These are phyloP conservation scores for Sinocyclocheilus anshuiensis DNA, from an alignment of 2,113 vertebrate genomes.

Conservation along the genomic window DNA sequence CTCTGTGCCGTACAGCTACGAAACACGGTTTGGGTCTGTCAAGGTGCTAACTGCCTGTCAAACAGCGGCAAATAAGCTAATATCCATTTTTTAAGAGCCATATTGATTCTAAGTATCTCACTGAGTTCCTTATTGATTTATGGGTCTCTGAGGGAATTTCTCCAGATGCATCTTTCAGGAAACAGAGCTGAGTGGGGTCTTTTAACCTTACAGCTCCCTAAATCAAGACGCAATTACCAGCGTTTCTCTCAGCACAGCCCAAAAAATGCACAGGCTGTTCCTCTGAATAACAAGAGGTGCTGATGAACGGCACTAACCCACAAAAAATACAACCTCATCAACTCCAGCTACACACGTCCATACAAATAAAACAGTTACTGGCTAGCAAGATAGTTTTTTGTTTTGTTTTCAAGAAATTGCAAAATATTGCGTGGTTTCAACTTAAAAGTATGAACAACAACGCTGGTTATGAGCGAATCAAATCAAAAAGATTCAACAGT, in stretches of 20 bases:
- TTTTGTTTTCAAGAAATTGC: neutral
- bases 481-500: neutral
- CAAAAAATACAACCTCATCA: neutral
- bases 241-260: slow-evolving; percentile 15
- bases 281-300: neutral
- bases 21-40: neutral
- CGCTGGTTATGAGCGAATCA: neutral
- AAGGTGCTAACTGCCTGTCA: slow-evolving; percentile 74
- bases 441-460: neutral
- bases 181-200: slow-evolving; percentile 73
- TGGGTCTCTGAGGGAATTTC: slow-evolving; percentile 73
- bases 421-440: neutral
- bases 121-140: slow-evolving; percentile 76
- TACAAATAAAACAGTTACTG: neutral
- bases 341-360: neutral
- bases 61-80: slow-evolving; percentile 79
- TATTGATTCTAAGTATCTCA: slow-evolving; percentile 78
- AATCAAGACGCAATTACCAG: slow-evolving; percentile 64
- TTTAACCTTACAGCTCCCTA: slow-evolving; percentile 73
- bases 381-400: neutral
- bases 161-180: slow-evolving; percentile 75
- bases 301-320: neutral
- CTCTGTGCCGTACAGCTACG: neutral
- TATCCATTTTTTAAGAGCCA: slow-evolving; percentile 81
- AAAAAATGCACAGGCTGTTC: slow-evolving; percentile 22